Conservation (phyloP, 1,140 invertebrate species). For the Onthophagus taurus region DNA sequence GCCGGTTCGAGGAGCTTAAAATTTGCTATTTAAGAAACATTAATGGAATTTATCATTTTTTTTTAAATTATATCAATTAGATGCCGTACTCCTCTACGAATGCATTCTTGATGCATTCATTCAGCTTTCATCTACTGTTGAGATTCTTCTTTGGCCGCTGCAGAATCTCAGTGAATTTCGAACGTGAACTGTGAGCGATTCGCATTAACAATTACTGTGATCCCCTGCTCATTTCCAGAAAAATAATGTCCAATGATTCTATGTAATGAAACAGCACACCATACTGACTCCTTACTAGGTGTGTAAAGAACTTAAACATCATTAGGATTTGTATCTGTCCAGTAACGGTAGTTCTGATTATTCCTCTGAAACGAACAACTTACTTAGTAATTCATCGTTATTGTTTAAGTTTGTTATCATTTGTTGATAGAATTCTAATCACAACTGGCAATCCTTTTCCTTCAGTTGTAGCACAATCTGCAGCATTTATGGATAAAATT, state of each 20-base stretch:
- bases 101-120: too few relatives aligned
- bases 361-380: slow-evolving; percentile 11
- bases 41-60: too few relatives aligned
- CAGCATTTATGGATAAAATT: slow-evolving; percentile 2
- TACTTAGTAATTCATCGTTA: background rate
- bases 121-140: too few relatives aligned
- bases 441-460: background rate
- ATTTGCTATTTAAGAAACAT: too few relatives aligned
- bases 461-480: slow-evolving; percentile 3
- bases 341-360: slow-evolving; percentile 26
- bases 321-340: slow-evolving; percentile 19
- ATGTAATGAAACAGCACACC: slow-evolving; percentile 17
- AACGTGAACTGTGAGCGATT: too few relatives aligned
- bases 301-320: slow-evolving; percentile 20
- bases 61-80: too few relatives aligned
- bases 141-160: too few relatives aligned
- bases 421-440: slow-evolving; percentile 1
- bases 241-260: background rate
- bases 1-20: too few relatives aligned
- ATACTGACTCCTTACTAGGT: slow-evolving; percentile 22
- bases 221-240: background rate
- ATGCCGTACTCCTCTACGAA: too few relatives aligned
- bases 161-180: too few relatives aligned
- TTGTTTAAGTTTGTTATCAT: slow-evolving; percentile 1
- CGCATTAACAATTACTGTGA: background rate